A percentile compares a stretch with the other conserved stretches of the same genome.
Conservation (phyloP, 2,888 invertebrate species). For the Pristionchus japonicus region DNA sequence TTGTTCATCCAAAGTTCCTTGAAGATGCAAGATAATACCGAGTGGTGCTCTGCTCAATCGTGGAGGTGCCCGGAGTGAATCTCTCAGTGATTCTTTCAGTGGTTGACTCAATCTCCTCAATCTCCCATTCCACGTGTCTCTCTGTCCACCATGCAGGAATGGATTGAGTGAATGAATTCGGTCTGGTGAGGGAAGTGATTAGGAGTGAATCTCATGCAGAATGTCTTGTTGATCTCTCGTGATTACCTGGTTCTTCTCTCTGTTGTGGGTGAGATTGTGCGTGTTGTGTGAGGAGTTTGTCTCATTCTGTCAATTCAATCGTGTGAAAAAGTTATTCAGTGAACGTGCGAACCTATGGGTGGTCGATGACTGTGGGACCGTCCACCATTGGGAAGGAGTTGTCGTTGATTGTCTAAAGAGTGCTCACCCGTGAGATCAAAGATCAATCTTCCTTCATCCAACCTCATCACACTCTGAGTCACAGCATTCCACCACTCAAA, state of each 20-base stretch:
- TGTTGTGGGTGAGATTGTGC: not conserved
- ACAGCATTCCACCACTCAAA: not conserved
- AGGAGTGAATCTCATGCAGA: not conserved
- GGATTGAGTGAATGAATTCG: not conserved
- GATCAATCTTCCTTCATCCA: not conserved
- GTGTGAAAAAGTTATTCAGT: not conserved
- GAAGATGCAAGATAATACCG: not conserved
- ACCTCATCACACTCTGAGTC: not conserved
- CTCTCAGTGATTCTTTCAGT: not conserved
- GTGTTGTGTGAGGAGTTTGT: not conserved
- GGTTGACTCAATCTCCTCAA: not conserved
- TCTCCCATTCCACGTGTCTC: no score
- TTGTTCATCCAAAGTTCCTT: not conserved
- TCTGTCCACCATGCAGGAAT: not conserved
- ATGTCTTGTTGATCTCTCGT: no score
- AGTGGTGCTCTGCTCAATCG: not conserved
- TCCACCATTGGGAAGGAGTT: slow-evolving; percentile 8
- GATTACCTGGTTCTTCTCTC: not conserved
- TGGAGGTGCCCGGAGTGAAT: not conserved
- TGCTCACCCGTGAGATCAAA: not conserved
- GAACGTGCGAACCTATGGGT: not conserved
- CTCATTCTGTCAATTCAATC: not conserved
- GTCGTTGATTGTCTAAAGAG: not conserved
- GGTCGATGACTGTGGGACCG: not conserved
- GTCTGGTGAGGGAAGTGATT: not conserved